A percentile compares a stretch with the other conserved stretches of the same genome.
These are phyloP conservation scores for Melinaea menophilus DNA, from an alignment of 2,888 invertebrate species.

Conservation along the genomic window DNA sequence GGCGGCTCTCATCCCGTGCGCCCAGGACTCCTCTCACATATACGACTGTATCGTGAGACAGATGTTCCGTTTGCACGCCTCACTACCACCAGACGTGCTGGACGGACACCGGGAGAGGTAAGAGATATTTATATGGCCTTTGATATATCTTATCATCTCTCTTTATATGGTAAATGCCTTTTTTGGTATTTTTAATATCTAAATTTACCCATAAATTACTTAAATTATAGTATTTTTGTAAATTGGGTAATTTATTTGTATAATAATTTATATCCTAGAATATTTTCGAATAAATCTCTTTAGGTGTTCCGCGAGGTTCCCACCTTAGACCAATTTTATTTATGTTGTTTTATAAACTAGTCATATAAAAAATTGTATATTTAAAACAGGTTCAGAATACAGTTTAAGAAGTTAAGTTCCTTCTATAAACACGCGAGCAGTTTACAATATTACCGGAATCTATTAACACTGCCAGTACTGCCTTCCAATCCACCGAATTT, in stretches of 20 bases:
- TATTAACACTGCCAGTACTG: slow-evolving; percentile 94
- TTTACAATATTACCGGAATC: slow-evolving; percentile 97
- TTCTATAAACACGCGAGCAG: slow-evolving; percentile 96
- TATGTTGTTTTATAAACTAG: too few relatives aligned
- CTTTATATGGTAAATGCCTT: neutral
- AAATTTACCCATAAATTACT: too few relatives aligned
- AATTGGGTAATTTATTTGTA: neutral
- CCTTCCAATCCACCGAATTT: slow-evolving; percentile 98
- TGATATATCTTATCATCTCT: neutral
- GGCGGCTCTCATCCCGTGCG: slow-evolving; percentile 95
- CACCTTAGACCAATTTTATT: neutral
- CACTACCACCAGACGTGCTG: slow-evolving; percentile 93
- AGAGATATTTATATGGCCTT: slow-evolving; percentile 60
- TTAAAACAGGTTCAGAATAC: slow-evolving; percentile 85
- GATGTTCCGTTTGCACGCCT: slow-evolving; percentile 95
- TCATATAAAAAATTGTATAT: too few relatives aligned
- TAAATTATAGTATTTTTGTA: too few relatives aligned
- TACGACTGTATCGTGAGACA: slow-evolving; percentile 98
- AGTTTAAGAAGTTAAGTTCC: slow-evolving; percentile 90
- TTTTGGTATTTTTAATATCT: neutral
- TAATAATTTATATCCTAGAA: neutral
- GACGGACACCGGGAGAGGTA: slow-evolving; percentile 91
- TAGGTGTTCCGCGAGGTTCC: neutral
- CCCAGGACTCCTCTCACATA: slow-evolving; percentile 95
- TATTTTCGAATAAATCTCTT: neutral